These are phyloP conservation scores for Takifugu bimaculatus DNA, from an alignment of 2,113 vertebrate species.

Conservation along the genomic window DNA sequence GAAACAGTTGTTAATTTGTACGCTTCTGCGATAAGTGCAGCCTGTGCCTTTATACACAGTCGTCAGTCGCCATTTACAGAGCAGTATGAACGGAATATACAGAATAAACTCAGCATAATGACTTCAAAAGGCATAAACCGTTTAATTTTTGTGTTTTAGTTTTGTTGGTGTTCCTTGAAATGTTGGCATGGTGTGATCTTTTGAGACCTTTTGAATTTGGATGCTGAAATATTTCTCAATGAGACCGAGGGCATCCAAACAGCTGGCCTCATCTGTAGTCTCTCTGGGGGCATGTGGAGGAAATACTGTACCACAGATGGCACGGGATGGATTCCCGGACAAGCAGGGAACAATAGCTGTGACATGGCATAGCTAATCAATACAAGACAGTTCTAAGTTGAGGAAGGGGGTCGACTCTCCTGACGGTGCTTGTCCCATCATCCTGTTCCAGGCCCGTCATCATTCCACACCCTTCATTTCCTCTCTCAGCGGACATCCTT, in stretches of 20 bases:
- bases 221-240: constrained; percentile 48
- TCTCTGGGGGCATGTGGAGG: constrained; percentile 27
- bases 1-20: no score
- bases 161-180: no score
- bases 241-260: constrained; percentile 41
- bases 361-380: constrained; percentile 63
- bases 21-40: no score
- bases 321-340: constrained; percentile 43
- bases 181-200: no score
- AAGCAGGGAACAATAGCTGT: constrained; percentile 46
- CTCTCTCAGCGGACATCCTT: constrained; percentile 56
- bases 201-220: constrained; percentile 31
- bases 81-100: no score
- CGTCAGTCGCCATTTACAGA: no score
- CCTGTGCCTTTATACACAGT: no score
- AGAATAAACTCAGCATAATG: no score
- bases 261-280: constrained; percentile 36
- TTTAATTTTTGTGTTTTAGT: no score
- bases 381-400: constrained; percentile 41
- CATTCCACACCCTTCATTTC: constrained; percentile 51
- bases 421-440: constrained; percentile 20
- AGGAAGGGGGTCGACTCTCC: constrained; percentile 28
- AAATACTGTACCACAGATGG: constrained; percentile 41
- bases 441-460: constrained; percentile 18
- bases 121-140: no score